These are phyloP conservation scores for Drosophila neotestacea DNA, from an alignment of 2,888 invertebrate genomes.

Conservation along the genomic window DNA sequence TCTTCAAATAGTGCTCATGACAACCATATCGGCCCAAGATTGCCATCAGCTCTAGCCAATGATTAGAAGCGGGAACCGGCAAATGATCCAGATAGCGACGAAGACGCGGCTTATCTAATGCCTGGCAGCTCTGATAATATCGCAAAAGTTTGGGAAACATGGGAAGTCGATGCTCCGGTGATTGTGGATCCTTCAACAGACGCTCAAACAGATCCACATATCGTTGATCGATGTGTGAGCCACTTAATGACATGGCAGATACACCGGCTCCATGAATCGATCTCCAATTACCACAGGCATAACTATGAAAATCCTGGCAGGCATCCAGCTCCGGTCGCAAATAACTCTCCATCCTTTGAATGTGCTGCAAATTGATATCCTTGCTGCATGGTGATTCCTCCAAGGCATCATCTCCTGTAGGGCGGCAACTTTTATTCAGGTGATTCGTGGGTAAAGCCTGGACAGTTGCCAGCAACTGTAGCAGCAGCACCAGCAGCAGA, in stretches of 20 bases:
- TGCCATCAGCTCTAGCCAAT: constrained; percentile 70
- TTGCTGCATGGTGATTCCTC: constrained; percentile 49
- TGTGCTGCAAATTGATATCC: constrained; percentile 63
- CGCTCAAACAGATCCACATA: constrained; percentile 63
- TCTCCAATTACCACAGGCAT: constrained; percentile 78
- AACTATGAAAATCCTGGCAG: constrained; percentile 73
- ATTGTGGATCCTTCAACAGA: constrained; percentile 22
- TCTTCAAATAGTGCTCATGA: constrained; percentile 65
- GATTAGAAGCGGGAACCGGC: constrained; percentile 12
- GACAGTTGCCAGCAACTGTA: constrained; percentile 22
- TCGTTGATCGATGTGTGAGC: constrained; percentile 59
- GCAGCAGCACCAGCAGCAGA: constrained; percentile 16
- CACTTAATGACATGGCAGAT: constrained; percentile 69
- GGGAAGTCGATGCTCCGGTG: constrained; percentile 39
- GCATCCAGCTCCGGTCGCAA: constrained; percentile 66
- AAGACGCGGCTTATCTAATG: constrained; percentile 34
- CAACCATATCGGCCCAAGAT: constrained; percentile 74
- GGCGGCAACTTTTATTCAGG: constrained; percentile 67
- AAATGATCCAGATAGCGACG: constrained; percentile 62
- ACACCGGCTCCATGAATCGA: constrained; percentile 38
- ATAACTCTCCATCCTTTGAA: constrained; percentile 59
- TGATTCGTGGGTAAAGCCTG: constrained; percentile 45
- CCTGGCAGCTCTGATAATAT: constrained; percentile 67
- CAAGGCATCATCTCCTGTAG: neutral
- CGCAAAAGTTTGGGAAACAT: constrained; percentile 65